Percentiles rank a stretch among this genome's conserved stretches.
Evolutionary conservation across 1,140 invertebrate species (phyloP).

Genomic region (Wiebesia pumilae): DNA sequence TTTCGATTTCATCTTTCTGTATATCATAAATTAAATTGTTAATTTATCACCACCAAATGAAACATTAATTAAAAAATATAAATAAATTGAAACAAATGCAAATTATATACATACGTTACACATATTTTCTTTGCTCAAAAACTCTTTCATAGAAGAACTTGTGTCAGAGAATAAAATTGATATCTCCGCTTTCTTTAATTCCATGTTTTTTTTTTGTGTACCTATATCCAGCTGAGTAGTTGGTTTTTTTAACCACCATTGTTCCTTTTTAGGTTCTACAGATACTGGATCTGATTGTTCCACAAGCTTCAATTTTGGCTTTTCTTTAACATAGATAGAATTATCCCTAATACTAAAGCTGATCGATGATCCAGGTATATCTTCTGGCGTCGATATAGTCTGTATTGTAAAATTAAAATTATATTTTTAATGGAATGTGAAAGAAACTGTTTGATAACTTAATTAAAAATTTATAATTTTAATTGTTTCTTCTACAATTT

Average conservation of each 20-base stretch:
- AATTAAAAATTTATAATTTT: background rate
- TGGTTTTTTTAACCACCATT: constrained; percentile 67
- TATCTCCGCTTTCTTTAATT: constrained; percentile 50
- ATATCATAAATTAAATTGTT: background rate
- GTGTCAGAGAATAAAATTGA: constrained; percentile 60
- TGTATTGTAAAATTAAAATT: background rate
- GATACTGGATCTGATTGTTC: constrained; percentile 17
- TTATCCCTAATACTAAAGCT: constrained; percentile 65
- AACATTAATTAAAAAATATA: constrained; percentile 16
- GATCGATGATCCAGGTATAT: constrained; percentile 63
- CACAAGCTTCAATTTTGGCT: constrained; percentile 54
- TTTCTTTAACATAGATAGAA: constrained; percentile 64
- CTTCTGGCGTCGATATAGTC: constrained; percentile 63
- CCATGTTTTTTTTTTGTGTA: constrained; percentile 52
- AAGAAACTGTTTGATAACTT: background rate
- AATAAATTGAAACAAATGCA: background rate
- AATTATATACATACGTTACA: constrained; percentile 66
- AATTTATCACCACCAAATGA: background rate
- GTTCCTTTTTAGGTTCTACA: constrained; percentile 53
- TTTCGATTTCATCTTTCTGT: constrained; percentile 59
- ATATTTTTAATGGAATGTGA: background rate
- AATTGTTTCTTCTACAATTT: too few relatives aligned
- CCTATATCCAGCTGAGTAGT: constrained; percentile 56
- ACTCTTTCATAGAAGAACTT: constrained; percentile 69
- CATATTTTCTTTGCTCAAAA: constrained; percentile 69